Evolutionary conservation across 2,113 vertebrate species (phyloP), one percentile per base, ranked within the genome.

Genomic region (Chrysemys picta): DNA sequence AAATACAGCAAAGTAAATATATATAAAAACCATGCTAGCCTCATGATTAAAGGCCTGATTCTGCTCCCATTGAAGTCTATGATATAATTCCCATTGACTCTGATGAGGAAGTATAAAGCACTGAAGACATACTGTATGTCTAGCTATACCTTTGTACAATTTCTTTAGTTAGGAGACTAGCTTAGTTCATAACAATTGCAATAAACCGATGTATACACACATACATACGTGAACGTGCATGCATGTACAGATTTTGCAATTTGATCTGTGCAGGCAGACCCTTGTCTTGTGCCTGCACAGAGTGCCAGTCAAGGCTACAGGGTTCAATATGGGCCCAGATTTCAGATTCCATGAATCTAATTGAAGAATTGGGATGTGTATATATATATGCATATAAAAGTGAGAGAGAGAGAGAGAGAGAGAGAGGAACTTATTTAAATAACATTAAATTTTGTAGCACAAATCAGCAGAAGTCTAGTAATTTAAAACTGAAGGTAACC

Each of bases 271-370:
- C 0, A 1, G 65, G 42, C 56, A 49, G n/a, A 76, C 31, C 47
- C 50, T 0, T 1, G 10, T 4, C 50, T 0, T 1, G 10, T 4
- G 2, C 0, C 10, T 2, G 52, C 50, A 10, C 47, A 93, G 87
- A 82, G n/a, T 3, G 35, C 56, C 45, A 10, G 5, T 19, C 14
- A 52, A 81, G 75, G 29, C 57, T 45, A 22, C n/a, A 29, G 25
- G 10, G 75, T 53, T 76, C 75, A 87, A 83, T 62, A 87, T 52
- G 38, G 87, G 53, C 25, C 52, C 9, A 69, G 50, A 78, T 12
- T 84, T 8, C 25, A 1, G 0, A 35, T 29, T 7, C 72, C 16
- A 88, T n/a, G 21, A 79, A 83, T 9, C 56, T n/a, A 65, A 49
- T 84, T 22, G 69, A 14, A 54, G 21, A 49, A 84, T 0, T 14